A percentile compares a stretch with the other conserved stretches of the same genome.
phyloP scores from a whole-genome alignment of 1,140 invertebrate genomes.

The Ridgeia piscesae region DNA sequence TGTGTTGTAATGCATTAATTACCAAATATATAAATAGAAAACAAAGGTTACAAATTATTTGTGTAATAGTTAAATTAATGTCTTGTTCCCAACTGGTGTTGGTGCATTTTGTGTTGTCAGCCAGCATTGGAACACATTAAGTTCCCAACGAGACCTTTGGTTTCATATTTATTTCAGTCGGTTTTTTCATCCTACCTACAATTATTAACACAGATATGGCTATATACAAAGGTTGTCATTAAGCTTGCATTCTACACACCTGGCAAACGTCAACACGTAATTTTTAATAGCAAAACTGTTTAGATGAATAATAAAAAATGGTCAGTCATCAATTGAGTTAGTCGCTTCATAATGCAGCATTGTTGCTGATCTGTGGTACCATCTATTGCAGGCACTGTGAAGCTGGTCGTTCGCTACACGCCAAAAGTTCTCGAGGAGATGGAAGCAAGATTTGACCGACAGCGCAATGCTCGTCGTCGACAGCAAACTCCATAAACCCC shows the following conservation, averaged over 20 bases:
- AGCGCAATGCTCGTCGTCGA: slow-evolving; percentile 54
- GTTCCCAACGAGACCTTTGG: too few species aligned
- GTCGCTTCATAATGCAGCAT: neutral
- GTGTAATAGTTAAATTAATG: too few species aligned
- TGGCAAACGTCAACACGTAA: neutral
- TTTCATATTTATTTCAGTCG: too few species aligned
- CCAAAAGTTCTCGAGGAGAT: slow-evolving; percentile 98
- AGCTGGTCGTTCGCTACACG: slow-evolving; percentile 96
- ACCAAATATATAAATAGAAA: too few species aligned
- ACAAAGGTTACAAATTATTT: too few species aligned
- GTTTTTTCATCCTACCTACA: too few species aligned
- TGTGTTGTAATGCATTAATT: too few species aligned
- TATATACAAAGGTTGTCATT: neutral
- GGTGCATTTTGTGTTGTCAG: too few species aligned
- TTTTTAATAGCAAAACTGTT: neutral
- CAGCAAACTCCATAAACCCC: neutral
- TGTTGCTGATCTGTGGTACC: neutral
- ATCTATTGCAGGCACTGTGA: slow-evolving; percentile 71
- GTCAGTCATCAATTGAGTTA: neutral
- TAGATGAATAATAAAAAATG: neutral
- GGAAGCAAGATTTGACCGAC: slow-evolving; percentile 98
- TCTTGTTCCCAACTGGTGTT: too few species aligned
- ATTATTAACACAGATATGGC: neutral
- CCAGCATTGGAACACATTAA: too few species aligned
- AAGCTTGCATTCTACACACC: neutral